phyloP scores from a whole-genome alignment of 2,113 vertebrate species.

The Spizaetus ornatus region DNA sequence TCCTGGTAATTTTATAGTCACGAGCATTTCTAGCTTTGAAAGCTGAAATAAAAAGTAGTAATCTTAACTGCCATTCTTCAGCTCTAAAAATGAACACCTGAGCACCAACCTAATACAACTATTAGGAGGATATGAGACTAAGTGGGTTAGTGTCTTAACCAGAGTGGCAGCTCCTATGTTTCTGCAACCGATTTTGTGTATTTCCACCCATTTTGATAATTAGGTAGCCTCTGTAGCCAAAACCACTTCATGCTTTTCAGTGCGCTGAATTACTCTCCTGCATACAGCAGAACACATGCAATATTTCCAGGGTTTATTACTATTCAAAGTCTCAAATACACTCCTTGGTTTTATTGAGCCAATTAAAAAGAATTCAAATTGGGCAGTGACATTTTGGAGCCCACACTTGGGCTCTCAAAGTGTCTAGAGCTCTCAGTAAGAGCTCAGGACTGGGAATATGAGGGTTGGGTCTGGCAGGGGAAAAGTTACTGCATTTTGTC shows the following conservation, averaged over 20 bases:
- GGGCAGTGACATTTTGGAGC: not conserved
- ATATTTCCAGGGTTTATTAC: not conserved
- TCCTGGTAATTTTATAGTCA: not conserved
- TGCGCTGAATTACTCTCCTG: not conserved
- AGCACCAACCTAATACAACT: not conserved
- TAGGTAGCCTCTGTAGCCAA: not conserved
- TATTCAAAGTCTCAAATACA: not conserved
- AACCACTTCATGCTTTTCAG: not conserved
- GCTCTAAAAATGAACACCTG: not conserved
- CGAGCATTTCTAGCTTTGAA: not conserved
- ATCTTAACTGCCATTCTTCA: not conserved
- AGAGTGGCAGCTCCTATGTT: not conserved
- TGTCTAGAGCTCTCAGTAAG: not conserved
- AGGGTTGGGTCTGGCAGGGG: not conserved
- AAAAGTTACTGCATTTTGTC: not conserved
- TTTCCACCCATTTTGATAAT: not conserved
- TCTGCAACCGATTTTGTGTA: not conserved
- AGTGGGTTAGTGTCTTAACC: not conserved
- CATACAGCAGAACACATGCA: not conserved
- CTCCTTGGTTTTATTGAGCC: not conserved
- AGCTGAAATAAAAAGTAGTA: not conserved
- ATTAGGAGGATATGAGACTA: not conserved
- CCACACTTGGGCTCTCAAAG: fast-evolving
- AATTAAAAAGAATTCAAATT: not conserved
- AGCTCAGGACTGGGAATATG: not conserved